These are phyloP conservation scores for Perca schrenkii DNA, from an alignment of 2,113 vertebrate species.

Conservation along the genomic window DNA sequence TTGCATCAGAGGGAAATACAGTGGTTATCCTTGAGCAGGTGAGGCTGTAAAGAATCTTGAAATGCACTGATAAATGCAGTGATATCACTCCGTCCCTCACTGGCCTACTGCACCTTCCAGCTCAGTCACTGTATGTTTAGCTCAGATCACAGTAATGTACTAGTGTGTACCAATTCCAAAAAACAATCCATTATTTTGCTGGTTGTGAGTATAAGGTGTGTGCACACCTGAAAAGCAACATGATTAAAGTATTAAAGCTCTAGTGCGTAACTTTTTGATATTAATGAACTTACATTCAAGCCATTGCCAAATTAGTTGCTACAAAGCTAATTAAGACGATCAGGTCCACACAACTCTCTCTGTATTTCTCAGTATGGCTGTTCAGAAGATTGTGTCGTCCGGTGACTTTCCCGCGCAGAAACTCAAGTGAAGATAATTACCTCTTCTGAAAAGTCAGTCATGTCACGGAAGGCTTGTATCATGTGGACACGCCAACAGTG, in stretches of 20 bases:
- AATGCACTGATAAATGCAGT: conserved; percentile 41
- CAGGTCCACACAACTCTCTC: no score
- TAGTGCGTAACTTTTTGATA: neutral
- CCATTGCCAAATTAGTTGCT: no score
- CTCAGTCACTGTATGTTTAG: conserved; percentile 37
- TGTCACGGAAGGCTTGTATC: no score
- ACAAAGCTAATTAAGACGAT: no score
- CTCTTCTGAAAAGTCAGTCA: no score
- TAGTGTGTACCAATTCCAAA: neutral
- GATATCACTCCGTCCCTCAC: conserved; percentile 18
- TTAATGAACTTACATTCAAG: no score
- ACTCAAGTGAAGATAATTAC: no score
- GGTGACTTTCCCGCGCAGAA: no score
- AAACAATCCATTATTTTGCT: neutral
- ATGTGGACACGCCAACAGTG: no score
- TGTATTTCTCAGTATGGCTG: no score
- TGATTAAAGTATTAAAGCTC: neutral
- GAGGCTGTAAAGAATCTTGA: conserved; percentile 47
- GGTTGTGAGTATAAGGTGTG: neutral
- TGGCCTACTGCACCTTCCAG: conserved; percentile 24
- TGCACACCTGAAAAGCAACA: neutral
- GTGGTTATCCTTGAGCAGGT: conserved; percentile 14
- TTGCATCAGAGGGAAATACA: conserved; percentile 62
- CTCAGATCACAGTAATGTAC: conserved; percentile 12
- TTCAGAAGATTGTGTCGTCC: no score